Evolutionary conservation across 2,113 vertebrate genomes (phyloP), one percentile per base, ranked within the genome.

Genomic region (Plecotus auritus): DNA sequence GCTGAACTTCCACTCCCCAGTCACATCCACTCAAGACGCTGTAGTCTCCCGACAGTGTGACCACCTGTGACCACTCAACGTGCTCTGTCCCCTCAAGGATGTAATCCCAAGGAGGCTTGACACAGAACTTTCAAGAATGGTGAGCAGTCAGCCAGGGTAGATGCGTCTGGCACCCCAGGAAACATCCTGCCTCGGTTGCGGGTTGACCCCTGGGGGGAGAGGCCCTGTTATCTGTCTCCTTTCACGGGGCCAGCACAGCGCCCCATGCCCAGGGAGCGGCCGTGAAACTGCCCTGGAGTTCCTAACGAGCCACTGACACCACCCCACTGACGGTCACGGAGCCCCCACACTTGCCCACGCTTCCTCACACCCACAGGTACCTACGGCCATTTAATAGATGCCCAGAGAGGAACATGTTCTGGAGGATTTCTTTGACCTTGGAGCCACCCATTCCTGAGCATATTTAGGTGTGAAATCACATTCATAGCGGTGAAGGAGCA

Each of bases 141-240:
- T 4, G 42, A n/a, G 7, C n/a, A 9, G 77, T 69, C n/a, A 3
- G 0, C 40, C 10, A 9, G 37, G 23, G 49, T 54, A 40, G 67
- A 35, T 2, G 4, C 2, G 1, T 1, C 14, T 2, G 37, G 42
- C 7, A 10, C 22, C 7, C 70, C 5, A 42, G 9, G 9, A 1
- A 23, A 7, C 74, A 4, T 2, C n/a, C 28, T 0, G 22, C 0
- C 0, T 4, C 0, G 0, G 3, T 1, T 13, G 20, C 42, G 67
- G 4, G 4, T 2, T 70, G 17, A 13, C 9, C 32, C 54, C 11
- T 1, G 11, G 4, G 7, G 4, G 20, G 0, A 47, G 70, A 47
- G 45, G 5, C 10, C 37, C 5, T 20, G 23, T 11, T n/a, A n/a
- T 3, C 16, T 23, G 37, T 28, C n/a, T 28, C n/a, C 22, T 32